A percentile compares a stretch with the other conserved stretches of the same genome.
phyloP scores from a whole-genome alignment of 2,113 vertebrate genomes.

The Oreochromis spilurus region DNA sequence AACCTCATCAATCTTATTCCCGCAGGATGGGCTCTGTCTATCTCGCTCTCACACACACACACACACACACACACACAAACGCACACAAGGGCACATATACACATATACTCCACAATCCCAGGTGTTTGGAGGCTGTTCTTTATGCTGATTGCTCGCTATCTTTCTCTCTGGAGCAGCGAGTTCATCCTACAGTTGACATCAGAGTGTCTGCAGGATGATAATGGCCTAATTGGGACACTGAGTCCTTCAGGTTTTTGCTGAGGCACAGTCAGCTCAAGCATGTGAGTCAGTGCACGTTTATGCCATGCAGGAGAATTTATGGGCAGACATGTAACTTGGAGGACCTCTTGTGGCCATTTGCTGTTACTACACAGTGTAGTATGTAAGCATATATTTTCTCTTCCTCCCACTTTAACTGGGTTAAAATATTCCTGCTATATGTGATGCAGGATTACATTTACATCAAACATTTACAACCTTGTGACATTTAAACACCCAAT shows the following conservation, averaged over 20 bases:
- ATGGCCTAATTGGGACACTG: conserved; percentile 3
- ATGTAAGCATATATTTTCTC: neutral
- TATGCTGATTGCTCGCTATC: neutral
- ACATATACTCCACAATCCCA: conserved; percentile 10
- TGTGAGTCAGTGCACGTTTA: neutral
- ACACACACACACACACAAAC: neutral
- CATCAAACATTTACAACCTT: neutral
- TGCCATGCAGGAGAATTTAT: neutral
- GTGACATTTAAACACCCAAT: neutral
- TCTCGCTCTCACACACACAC: neutral
- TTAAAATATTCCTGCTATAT: neutral
- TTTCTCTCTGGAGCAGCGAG: conserved; percentile 25
- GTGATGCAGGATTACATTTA: neutral
- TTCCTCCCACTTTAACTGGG: neutral
- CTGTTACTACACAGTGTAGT: neutral
- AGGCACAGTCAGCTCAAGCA: neutral
- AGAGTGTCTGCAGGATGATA: conserved; percentile 6
- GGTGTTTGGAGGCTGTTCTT: conserved; percentile 48
- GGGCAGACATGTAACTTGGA: neutral
- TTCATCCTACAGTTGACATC: conserved; percentile 10
- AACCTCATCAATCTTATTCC: conserved; percentile 65
- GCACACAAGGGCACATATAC: neutral
- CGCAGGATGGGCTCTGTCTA: conserved; percentile 34
- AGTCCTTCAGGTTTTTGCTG: conserved; percentile 24
- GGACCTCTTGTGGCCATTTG: conserved; percentile 51